phyloP scores from a whole-genome alignment of 2,113 vertebrate species.

The Pelmatolapia mariae region DNA sequence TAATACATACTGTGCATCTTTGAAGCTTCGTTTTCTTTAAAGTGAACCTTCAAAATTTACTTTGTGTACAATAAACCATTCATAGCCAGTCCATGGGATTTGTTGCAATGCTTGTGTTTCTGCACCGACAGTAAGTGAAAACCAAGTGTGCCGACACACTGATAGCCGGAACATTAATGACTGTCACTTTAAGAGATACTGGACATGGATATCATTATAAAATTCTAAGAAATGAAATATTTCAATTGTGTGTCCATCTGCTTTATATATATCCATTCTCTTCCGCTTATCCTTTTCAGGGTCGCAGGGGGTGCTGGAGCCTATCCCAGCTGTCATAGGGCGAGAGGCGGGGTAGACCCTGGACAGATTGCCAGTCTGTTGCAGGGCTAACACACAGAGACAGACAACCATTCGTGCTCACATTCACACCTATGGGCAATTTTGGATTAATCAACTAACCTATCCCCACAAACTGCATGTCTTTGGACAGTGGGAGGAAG shows the following conservation, averaged over 20 bases:
- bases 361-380: rapidly evolving
- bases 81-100: not conserved
- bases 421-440: not conserved
- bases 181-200: not conserved
- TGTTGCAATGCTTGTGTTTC: not conserved
- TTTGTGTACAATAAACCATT: not conserved
- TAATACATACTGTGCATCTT: not conserved
- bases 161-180: rapidly evolving
- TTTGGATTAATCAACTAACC: not conserved
- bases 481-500: not conserved
- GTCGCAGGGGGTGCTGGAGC: not conserved
- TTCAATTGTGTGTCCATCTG: not conserved
- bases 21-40: not conserved
- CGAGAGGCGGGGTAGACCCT: rapidly evolving
- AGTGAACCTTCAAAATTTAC: not conserved
- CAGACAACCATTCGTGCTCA: rapidly evolving
- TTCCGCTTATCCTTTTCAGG: not conserved
- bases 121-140: not conserved
- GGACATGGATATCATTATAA: not conserved
- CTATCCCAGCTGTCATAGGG: not conserved
- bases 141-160: not conserved
- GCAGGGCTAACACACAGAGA: not conserved
- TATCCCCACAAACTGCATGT: not conserved
- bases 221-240: not conserved
- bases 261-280: not conserved